phyloP scores from a whole-genome alignment of 2,888 invertebrate genomes.

The Drosophila rubida region DNA sequence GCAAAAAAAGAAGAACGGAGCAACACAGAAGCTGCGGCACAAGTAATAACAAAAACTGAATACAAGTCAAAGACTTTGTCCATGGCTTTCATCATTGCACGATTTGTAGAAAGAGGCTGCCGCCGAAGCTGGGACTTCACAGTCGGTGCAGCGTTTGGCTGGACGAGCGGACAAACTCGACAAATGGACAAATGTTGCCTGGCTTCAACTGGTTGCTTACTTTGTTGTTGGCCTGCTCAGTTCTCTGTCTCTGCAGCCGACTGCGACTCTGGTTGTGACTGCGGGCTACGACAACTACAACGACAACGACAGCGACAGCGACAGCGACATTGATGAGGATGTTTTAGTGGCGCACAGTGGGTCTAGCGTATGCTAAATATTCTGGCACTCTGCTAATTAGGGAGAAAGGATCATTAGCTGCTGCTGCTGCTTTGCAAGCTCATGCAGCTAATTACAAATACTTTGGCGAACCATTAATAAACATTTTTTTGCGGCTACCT shows the following conservation, averaged over 20 bases:
- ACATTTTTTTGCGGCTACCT: slow-evolving; percentile 40
- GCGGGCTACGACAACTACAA: slow-evolving; percentile 29
- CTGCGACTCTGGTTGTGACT: slow-evolving; percentile 47
- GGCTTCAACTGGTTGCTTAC: slow-evolving; percentile 23
- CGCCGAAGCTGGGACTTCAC: slow-evolving; percentile 11
- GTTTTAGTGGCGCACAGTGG: slow-evolving; percentile 66
- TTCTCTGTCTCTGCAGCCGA: slow-evolving; percentile 19
- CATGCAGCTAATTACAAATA: slow-evolving; percentile 39
- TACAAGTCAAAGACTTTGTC: slow-evolving; percentile 81
- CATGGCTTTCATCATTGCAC: slow-evolving; percentile 80
- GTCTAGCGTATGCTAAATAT: slow-evolving; percentile 1
- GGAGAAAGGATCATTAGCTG: slow-evolving; percentile 9
- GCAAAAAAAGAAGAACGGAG: slow-evolving; percentile 17
- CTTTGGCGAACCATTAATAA: slow-evolving; percentile 30
- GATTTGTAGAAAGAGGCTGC: slow-evolving; percentile 60
- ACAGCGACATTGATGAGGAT: slow-evolving; percentile 75
- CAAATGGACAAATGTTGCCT: slow-evolving; percentile 26
- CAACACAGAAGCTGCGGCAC: slow-evolving; percentile 57
- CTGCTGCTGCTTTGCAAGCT: slow-evolving; percentile 18
- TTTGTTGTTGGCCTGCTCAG: slow-evolving; percentile 11
- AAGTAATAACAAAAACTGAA: slow-evolving; percentile 72
- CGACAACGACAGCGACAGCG: slow-evolving; percentile 53
- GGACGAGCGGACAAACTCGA: slow-evolving; percentile 47
- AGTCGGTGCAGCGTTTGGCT: slow-evolving; percentile 49
- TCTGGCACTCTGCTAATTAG: slow-evolving; percentile 9